Percentiles rank a stretch among this genome's conserved stretches.
Evolutionary conservation across 2,113 vertebrate genomes (phyloP).

Genomic region (Ivindomyrus marchei): DNA sequence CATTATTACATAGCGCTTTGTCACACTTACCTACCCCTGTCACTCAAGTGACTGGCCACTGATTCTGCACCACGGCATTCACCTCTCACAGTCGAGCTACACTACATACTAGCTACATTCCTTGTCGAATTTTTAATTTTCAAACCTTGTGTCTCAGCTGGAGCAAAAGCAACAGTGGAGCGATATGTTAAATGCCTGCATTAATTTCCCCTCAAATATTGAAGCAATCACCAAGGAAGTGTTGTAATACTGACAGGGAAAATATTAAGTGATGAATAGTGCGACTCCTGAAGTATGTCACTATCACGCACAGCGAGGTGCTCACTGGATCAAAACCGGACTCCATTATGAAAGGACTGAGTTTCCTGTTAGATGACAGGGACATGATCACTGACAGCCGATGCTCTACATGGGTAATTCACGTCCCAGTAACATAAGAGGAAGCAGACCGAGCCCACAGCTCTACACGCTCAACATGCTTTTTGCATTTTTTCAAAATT

Average conservation of each 20-base stretch:
- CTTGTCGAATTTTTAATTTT: background rate
- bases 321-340: background rate
- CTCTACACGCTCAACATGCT: slow-evolving; percentile 16
- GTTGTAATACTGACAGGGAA: background rate
- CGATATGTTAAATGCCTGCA: background rate
- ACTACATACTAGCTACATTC: background rate
- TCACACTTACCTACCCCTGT: background rate
- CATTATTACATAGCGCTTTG: background rate
- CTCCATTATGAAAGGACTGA: background rate
- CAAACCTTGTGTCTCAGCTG: background rate
- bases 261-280: background rate
- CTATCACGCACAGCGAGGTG: background rate
- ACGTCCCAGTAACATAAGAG: background rate
- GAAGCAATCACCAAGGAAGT: background rate
- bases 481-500: background rate
- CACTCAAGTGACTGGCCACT: background rate
- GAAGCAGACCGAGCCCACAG: background rate
- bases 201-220: background rate
- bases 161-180: background rate
- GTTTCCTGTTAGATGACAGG: background rate
- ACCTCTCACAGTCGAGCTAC: background rate
- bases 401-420: background rate
- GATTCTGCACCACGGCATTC: background rate
- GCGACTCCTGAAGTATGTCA: background rate
- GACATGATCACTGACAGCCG: background rate